Base-by-base conservation (phyloP, 1,140 invertebrate species). In the Plutomurus gul region DNA sequence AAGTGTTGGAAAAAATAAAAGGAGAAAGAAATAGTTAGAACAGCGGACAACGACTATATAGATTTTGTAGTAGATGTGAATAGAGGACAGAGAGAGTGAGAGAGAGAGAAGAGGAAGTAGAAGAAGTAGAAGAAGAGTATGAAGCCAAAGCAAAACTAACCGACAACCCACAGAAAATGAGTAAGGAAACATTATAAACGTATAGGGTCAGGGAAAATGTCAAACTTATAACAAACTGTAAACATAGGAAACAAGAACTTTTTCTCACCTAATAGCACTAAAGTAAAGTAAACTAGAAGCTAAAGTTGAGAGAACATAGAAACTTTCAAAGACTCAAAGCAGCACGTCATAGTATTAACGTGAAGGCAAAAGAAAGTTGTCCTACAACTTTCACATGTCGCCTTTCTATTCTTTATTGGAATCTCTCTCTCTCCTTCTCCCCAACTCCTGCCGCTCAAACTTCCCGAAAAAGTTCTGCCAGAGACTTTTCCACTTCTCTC, bases 261-360 rank as follows among this genome's bases (percentile, higher is more conserved):
- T 49, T 65, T 65, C 56, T 65, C 56, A 65, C 56, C 56, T 65
- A 65, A 65, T 65, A 65, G 56, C 56, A 33, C 56, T 51, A 51
- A 51, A 51, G 6, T 65, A 33, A 65, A 65, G 10, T 65, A 33
- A 65, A 65, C 56, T 65, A 65, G 36, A 51, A 65, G 36, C 56
- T 65, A 65, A 65, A 30, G 30, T 65, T 65, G 56, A n/a, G 25
- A 65, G 27, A 25, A 65, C 56, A 65, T 16, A 65, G 22, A 65
- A 65, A 33, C 56, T 33, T 33, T 7, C 30, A n/a, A 60, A 60
- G 56, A n/a, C 25, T 10, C 3, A 33, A 49, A 49, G n/a, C 39
- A 43, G 39, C 2, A 13, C 39, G 39, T 43, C 10, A 43, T 43
- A 43, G 2, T 43, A 43, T 43, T 43, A 43, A n/a, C 20, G 47